Percentiles rank a stretch among this genome's conserved stretches.
Evolutionary conservation across 2,797 vertebrate genomes (phyloP).

Genomic region (Nyctalus aviator): DNA sequence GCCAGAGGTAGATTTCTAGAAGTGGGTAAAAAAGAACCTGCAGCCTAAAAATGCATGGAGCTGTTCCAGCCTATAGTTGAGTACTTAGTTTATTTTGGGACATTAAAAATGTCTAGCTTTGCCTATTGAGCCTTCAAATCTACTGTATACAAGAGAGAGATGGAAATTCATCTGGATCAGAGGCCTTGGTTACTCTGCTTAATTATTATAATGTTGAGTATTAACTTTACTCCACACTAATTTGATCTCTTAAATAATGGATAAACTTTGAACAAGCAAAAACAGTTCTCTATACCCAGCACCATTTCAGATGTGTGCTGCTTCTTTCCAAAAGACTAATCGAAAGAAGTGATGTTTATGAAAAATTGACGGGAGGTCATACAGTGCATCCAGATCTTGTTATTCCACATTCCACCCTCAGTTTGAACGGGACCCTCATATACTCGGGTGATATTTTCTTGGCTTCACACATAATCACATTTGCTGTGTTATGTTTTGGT

Average conservation of each 20-base stretch:
- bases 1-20: not conserved
- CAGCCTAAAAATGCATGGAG: not conserved
- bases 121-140: not conserved
- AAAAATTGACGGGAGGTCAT: conserved; percentile 32
- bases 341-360: conserved; percentile 36
- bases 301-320: conserved; percentile 29
- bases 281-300: not conserved
- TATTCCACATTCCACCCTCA: conserved; percentile 32
- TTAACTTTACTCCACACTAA: not conserved
- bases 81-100: not conserved
- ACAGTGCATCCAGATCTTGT: not conserved
- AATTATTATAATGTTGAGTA: not conserved
- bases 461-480: conserved; percentile 11
- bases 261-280: conserved; percentile 27
- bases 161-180: not conserved
- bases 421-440: not conserved
- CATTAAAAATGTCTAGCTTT: not conserved
- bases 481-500: conserved; percentile 42
- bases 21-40: not conserved
- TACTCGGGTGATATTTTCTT: conserved; percentile 36
- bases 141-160: not conserved
- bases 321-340: conserved; percentile 55
- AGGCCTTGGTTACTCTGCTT: not conserved
- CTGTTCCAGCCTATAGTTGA: not conserved
- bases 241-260: not conserved